Base-by-base conservation (phyloP, 2,888 invertebrate species). In the Philereme transversata region DNA sequence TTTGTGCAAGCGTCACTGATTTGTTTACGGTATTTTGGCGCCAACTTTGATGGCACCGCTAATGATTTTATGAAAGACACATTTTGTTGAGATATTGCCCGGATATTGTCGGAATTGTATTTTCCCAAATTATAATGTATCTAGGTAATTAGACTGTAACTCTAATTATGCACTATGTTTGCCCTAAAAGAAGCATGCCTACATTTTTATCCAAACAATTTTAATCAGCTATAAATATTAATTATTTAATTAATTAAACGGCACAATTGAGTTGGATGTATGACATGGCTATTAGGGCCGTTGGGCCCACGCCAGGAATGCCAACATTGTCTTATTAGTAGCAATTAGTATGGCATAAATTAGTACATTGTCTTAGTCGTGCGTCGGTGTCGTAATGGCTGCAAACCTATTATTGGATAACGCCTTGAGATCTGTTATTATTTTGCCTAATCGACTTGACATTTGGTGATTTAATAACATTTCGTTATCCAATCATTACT, bases 281-380 rank as follows among this genome's bases (percentile, higher is more conserved):
- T 63, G 64, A 57, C 60, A 65, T 57, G 61, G 51, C 61, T 61
- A 63, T 68, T 62, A 65, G 63, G 67, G 67, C 64, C 60, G 74
- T 75, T 80, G 78, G 76, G 79, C 82, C 82, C 76, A 83, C 84
- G 84, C 83, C 81, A 84, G 74, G 74, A 73, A 73, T 65, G 60
- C 73, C 75, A 48, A 81, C 79, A 83, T 78, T 81, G 82, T 82
- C 87, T 87, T 81, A 88, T 90, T 89, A 86, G 75, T 58, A 71
- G 75, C 85, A 86, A 88, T 89, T 88, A 89, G 86, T 84, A 87
- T 83, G 83, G 82, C 79, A 85, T 88, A 84, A 83, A 85, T 86
- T 87, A 84, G 68, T 65, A 78, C 79, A 79, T 82, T 82, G 82
- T 79, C 73, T 74, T 67, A 55, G 43, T 43, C 62, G 68, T 68